Conservation (phyloP, 92 coral and sea anemone species). For the Metridium senile region DNA sequence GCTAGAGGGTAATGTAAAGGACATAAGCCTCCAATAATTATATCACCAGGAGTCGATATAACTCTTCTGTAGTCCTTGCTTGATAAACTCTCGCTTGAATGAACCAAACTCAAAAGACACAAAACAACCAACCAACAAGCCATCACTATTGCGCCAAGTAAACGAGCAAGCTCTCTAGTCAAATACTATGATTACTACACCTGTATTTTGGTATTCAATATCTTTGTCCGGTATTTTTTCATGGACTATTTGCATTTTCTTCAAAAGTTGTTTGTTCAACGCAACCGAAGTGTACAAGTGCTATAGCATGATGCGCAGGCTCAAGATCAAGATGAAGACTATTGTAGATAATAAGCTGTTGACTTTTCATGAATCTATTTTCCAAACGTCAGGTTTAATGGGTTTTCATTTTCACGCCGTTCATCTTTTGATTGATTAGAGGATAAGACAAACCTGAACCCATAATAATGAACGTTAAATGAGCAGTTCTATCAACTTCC, state of each 20-base stretch:
- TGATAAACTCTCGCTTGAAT: background rate
- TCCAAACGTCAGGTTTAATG: background rate
- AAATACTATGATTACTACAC: background rate
- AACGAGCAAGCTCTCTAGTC: background rate
- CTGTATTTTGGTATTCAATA: background rate
- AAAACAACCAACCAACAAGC: background rate
- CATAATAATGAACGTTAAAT: background rate
- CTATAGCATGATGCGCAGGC: background rate
- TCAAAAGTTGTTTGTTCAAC: background rate
- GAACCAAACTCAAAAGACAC: background rate
- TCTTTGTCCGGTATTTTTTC: background rate
- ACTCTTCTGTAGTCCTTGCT: background rate
- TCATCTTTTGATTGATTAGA: background rate
- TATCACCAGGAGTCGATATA: constrained; percentile 43
- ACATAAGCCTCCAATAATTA: constrained; percentile 57
- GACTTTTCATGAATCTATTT: background rate
- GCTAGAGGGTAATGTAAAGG: constrained; percentile 66
- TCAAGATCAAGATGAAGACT: background rate
- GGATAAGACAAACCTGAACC: background rate
- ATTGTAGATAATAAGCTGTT: background rate
- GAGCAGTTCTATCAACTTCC: background rate
- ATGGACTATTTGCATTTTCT: background rate
- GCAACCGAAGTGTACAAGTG: background rate
- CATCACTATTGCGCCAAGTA: background rate
- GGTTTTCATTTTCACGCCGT: background rate